Evolutionary conservation across 2,113 vertebrate genomes (phyloP), one percentile per base, ranked within the genome.

Genomic region (Salvelinus fontinalis): DNA sequence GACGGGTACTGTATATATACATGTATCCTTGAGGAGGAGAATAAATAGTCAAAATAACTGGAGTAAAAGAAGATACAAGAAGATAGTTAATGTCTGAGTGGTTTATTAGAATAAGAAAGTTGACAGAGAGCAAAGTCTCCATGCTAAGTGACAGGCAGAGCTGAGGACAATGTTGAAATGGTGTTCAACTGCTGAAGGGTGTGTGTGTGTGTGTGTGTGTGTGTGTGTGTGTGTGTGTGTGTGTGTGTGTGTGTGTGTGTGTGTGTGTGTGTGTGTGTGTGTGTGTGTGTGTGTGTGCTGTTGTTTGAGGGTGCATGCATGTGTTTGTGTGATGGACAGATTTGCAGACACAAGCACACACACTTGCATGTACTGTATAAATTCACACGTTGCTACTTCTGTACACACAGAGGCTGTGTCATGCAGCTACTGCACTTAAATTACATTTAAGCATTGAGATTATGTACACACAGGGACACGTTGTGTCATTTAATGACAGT

Each of bases 101-200:
- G 81, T 94, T 93, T 93, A 93, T 94, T 92, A 90, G 88, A 91
- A 92, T 91, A 93, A 92, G 92, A 93, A 94, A 93, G 83, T 88
- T 87, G 85, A 92, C 90, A 94, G 73, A 92, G 88, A 92, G 90
- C 81, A 89, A 88, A 89, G 85, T 89, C 89, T 91, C 91, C 91
- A 92, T 92, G 91, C 87, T 89, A 91, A 91, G 87, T 85, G 88
- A 92, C 85, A 87, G 85, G 86, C 83, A 88, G 85, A 90, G 87
- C 84, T 84, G 81, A 76, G 89, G 89, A 89, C 87, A 77, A 77
- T 69, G 84, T 86, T 86, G 77, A 80, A 78, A 85, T 81, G 82
- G 77, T 62, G 79, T 84, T 65, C 22, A 85, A 84, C 81, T 87
- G 88, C 82, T 81, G 79, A 80, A 54, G 70, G n/a, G 80, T 88